phyloP scores from a whole-genome alignment of 23 tunicate genomes.

The Pegea sp. region DNA sequence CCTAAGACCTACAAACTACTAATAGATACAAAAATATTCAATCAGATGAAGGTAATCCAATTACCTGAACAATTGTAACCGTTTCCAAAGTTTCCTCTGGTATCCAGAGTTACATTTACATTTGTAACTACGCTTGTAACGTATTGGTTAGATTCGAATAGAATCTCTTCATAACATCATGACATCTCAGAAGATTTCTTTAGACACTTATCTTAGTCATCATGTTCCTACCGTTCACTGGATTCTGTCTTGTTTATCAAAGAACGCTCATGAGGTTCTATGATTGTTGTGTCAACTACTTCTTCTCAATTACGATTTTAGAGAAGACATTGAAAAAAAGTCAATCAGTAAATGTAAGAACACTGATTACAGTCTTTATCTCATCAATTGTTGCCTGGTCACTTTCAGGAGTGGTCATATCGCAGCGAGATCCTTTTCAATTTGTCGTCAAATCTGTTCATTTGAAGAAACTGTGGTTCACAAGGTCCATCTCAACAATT shows the following conservation, averaged over 20 bases:
- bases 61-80: too few relatives aligned
- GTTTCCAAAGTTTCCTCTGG: too few relatives aligned
- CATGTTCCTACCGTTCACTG: constrained; percentile 62
- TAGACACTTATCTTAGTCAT: constrained; percentile 32
- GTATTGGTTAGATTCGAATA: constrained; percentile 29
- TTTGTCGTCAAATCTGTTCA: constrained; percentile 18
- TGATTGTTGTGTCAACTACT: too few relatives aligned
- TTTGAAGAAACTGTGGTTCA: constrained; percentile 34
- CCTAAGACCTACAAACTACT: too few relatives aligned
- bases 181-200: constrained; percentile 57
- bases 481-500: constrained; percentile 7
- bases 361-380: constrained; percentile 41
- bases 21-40: too few relatives aligned
- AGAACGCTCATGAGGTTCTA: constrained; percentile 44
- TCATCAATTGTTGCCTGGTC: constrained; percentile 49
- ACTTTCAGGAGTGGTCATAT: constrained; percentile 37
- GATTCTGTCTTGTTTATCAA: constrained; percentile 62
- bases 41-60: too few relatives aligned
- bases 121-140: neutral
- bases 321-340: constrained; percentile 49
- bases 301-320: too few relatives aligned
- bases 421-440: constrained; percentile 24
- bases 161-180: constrained; percentile 66
- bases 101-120: too few relatives aligned
- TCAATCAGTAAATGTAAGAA: constrained; percentile 30